These are phyloP conservation scores for Bos javanicus DNA, from an alignment of 2,113 vertebrate species.

Conservation along the genomic window DNA sequence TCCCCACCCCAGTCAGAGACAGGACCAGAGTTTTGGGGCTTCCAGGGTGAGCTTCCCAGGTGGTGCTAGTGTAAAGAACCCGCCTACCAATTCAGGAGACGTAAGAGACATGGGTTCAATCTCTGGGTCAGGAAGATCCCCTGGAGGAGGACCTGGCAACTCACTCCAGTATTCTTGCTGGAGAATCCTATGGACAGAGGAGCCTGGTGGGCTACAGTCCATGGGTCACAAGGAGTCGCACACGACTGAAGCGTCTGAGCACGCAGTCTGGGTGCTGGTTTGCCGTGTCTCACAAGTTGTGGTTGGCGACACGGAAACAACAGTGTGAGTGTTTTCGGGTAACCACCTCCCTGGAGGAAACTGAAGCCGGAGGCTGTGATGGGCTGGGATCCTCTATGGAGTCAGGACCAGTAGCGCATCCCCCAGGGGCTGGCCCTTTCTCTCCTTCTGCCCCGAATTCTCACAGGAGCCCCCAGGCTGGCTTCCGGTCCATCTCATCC, in stretches of 20 bases:
- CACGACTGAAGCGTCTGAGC: not conserved
- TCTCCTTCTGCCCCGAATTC: not conserved
- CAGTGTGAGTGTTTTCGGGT: rapidly evolving
- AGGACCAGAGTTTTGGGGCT: not conserved
- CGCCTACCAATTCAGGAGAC: not conserved
- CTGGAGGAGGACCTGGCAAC: not conserved
- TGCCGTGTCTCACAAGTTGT: not conserved
- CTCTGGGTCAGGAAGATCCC: not conserved
- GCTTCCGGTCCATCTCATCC: rapidly evolving
- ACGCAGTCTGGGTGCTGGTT: not conserved
- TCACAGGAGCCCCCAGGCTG: not conserved
- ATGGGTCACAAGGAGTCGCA: not conserved
- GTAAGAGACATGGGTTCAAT: not conserved
- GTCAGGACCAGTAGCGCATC: not conserved
- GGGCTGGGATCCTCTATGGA: not conserved
- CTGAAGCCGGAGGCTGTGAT: not conserved
- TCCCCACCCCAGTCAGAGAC: not conserved
- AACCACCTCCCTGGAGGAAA: not conserved
- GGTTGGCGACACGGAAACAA: not conserved
- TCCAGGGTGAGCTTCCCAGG: not conserved
- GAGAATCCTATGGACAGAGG: not conserved
- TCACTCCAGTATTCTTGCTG: not conserved
- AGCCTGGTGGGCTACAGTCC: not conserved
- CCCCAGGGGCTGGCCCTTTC: not conserved
- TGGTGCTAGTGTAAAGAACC: not conserved